phyloP scores from a whole-genome alignment of 2,888 invertebrate species.

The Pherbina coryleti region DNA sequence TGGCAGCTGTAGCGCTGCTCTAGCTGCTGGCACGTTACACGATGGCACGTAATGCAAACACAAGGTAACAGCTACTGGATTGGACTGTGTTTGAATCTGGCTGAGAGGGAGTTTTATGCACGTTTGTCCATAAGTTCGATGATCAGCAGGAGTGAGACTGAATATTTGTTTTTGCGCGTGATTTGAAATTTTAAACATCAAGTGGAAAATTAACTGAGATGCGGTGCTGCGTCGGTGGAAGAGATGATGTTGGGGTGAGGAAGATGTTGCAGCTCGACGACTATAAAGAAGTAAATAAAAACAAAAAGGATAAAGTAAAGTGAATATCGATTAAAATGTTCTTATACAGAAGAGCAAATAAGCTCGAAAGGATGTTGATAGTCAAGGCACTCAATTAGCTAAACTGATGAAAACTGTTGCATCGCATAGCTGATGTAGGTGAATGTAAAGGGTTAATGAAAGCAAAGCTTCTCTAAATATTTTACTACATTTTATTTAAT shows the following conservation, averaged over 20 bases:
- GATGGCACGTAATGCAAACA: neutral
- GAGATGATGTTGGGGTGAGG: slow-evolving; percentile 5
- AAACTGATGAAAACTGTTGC: too few relatives aligned
- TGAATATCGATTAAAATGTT: slow-evolving; percentile 21
- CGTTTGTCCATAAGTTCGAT: neutral
- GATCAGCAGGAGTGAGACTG: neutral
- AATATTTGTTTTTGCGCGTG: slow-evolving; percentile 19
- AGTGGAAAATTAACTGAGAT: neutral
- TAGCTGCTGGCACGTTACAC: neutral
- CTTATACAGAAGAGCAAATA: slow-evolving; percentile 6
- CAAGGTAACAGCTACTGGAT: neutral
- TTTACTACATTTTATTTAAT: too few relatives aligned
- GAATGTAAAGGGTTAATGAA: too few relatives aligned
- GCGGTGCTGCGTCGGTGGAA: slow-evolving; percentile 10
- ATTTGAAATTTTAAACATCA: slow-evolving; percentile 1
- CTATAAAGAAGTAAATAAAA: too few relatives aligned
- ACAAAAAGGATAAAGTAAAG: too few relatives aligned
- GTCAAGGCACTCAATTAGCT: neutral
- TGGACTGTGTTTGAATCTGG: too few relatives aligned
- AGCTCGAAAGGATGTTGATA: slow-evolving; percentile 31
- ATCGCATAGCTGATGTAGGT: too few relatives aligned
- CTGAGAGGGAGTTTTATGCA: too few relatives aligned
- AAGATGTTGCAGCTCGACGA: too few relatives aligned
- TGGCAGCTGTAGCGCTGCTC: neutral
- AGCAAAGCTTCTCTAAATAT: too few relatives aligned